Evolutionary conservation across 2,113 vertebrate species (phyloP).

Genomic region (Ovis canadensis): DNA sequence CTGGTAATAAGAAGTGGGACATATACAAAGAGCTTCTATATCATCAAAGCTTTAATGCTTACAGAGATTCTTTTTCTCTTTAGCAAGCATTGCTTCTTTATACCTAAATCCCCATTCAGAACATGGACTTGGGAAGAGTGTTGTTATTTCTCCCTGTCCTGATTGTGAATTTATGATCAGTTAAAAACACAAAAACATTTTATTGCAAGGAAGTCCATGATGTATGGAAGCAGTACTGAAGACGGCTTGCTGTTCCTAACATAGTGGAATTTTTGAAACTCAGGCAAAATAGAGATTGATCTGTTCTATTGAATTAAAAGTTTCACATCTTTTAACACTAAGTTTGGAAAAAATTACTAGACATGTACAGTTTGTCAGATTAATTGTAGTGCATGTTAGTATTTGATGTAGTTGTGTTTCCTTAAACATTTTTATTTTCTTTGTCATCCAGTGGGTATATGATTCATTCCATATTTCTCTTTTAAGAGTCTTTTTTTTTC

Average conservation of each 20-base stretch:
- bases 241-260: background rate
- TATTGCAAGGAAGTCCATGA: background rate
- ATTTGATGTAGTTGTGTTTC: background rate
- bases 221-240: background rate
- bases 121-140: background rate
- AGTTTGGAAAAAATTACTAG: background rate
- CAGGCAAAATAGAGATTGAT: background rate
- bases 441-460: background rate
- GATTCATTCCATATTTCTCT: slow-evolving; percentile 18
- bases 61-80: background rate
- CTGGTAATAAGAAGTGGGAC: background rate
- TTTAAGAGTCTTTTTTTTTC: background rate
- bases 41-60: background rate
- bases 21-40: background rate
- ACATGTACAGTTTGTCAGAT: background rate
- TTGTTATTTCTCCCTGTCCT: background rate
- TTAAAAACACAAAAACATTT: background rate
- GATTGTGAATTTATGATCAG: background rate
- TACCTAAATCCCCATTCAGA: background rate
- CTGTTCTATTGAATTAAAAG: background rate
- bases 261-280: background rate
- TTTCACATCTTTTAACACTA: background rate
- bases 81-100: background rate
- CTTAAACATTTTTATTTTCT: background rate
- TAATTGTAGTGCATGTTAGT: background rate